Conservation (phyloP, 2,888 invertebrate species). For the Scaptomyza polygonia region DNA sequence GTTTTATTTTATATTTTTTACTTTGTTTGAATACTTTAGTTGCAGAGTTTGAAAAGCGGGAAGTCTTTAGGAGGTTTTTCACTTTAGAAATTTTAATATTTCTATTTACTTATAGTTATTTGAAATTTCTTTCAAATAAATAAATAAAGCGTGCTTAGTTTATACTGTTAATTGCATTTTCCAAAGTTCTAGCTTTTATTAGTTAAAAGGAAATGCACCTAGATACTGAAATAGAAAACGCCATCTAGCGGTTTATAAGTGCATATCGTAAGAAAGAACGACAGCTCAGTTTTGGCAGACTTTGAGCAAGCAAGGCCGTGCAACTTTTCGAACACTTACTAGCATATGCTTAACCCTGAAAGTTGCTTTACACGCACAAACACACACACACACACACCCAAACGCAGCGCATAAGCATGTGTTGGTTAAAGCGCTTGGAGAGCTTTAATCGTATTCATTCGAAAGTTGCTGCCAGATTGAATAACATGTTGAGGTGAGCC, state of each 20-base stretch:
- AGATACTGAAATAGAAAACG: constrained; percentile 8
- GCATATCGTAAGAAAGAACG: neutral
- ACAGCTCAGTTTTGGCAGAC: neutral
- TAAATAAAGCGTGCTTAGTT: too few relatives aligned
- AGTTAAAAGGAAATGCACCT: too few relatives aligned
- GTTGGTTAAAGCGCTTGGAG: constrained; percentile 3
- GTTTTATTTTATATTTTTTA: too few relatives aligned
- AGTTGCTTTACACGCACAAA: neutral
- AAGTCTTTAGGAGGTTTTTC: too few relatives aligned
- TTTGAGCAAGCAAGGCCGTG: constrained; percentile 39
- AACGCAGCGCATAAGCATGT: neutral
- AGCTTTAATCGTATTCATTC: constrained; percentile 46
- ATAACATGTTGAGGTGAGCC: constrained; percentile 54
- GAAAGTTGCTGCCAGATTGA: constrained; percentile 34
- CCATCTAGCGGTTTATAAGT: constrained; percentile 38
- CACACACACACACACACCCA: neutral
- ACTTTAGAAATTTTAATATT: too few relatives aligned
- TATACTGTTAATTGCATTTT: too few relatives aligned
- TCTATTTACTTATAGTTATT: too few relatives aligned
- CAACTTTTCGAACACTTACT: constrained; percentile 14
- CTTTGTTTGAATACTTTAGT: too few relatives aligned
- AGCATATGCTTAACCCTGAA: constrained; percentile 51
- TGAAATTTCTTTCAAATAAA: too few relatives aligned
- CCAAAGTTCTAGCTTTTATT: too few relatives aligned
- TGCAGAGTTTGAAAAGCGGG: too few relatives aligned